Evolutionary conservation across 2,888 invertebrate genomes (phyloP).

Genomic region (Congeria kusceri): DNA sequence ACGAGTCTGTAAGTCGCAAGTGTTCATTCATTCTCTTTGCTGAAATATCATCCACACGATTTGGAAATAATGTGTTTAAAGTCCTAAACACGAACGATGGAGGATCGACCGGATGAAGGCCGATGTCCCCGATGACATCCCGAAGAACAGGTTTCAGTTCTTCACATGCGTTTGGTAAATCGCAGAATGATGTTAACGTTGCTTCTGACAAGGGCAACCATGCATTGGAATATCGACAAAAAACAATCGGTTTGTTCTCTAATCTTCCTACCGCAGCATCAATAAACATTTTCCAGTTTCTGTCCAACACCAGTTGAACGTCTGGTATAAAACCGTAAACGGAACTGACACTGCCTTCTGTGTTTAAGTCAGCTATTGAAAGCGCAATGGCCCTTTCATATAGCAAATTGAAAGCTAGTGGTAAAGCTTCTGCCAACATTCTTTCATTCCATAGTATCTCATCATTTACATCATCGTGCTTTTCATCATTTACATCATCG

Average conservation of each 20-base stretch:
- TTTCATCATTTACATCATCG: too few relatives aligned
- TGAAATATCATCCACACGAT: background rate
- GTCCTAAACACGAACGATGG: background rate
- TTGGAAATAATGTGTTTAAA: background rate
- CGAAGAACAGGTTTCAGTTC: background rate
- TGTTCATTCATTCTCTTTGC: background rate
- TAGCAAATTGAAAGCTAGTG: constrained; percentile 62
- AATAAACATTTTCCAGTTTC: background rate
- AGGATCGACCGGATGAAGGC: background rate
- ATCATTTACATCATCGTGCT: constrained; percentile 56
- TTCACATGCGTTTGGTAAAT: background rate
- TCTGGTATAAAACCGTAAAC: background rate
- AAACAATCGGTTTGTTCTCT: background rate
- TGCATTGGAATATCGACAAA: background rate
- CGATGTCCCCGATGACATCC: background rate
- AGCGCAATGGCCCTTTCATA: too few relatives aligned
- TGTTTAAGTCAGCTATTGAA: too few relatives aligned
- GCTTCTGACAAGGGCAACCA: background rate
- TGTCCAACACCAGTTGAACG: background rate
- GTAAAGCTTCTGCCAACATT: constrained; percentile 74
- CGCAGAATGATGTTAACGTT: background rate
- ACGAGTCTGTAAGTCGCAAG: background rate
- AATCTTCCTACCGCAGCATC: background rate
- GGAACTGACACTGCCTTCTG: background rate
- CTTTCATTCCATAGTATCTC: constrained; percentile 76